Conservation (phyloP, 2,113 vertebrate genomes). For the Gymnarchus niloticus region DNA sequence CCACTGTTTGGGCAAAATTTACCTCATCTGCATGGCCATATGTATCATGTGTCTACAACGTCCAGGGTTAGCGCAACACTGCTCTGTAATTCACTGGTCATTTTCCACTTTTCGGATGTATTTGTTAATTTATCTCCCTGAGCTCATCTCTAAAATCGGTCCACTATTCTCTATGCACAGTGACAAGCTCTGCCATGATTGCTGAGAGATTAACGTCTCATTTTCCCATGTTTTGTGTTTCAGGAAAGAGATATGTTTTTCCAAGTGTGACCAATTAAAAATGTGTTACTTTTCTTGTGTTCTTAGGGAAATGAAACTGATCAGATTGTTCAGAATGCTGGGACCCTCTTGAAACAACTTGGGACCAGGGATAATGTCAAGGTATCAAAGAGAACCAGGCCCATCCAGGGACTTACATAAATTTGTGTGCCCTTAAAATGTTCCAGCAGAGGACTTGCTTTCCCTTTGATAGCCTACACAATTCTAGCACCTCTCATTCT, state of each 20-base stretch:
- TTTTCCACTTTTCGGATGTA: background rate
- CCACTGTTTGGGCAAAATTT: background rate
- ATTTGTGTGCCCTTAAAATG: conserved; percentile 37
- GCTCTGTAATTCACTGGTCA: background rate
- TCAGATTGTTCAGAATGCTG: conserved; percentile 43
- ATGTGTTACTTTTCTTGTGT: conserved; percentile 18
- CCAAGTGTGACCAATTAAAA: conserved; percentile 57
- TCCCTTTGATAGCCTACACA: background rate
- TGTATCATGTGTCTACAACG: background rate
- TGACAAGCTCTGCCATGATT: background rate
- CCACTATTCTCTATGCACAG: conserved; percentile 22
- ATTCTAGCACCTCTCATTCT: background rate
- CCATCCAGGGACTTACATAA: conserved; percentile 11
- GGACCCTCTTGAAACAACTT: conserved; percentile 74
- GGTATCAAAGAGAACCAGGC: conserved; percentile 55
- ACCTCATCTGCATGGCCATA: background rate
- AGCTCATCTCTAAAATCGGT: conserved; percentile 39
- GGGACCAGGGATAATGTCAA: conserved; percentile 84
- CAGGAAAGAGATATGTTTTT: conserved; percentile 47
- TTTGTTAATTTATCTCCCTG: conserved; percentile 9
- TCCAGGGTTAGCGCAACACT: background rate
- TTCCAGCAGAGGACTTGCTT: conserved; percentile 32
- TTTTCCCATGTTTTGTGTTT: conserved; percentile 50
- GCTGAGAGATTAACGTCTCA: conserved; percentile 36
- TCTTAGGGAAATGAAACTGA: conserved; percentile 52